phyloP scores from a whole-genome alignment of 2,797 vertebrate genomes.

The Neosilurus hyrtlii region DNA sequence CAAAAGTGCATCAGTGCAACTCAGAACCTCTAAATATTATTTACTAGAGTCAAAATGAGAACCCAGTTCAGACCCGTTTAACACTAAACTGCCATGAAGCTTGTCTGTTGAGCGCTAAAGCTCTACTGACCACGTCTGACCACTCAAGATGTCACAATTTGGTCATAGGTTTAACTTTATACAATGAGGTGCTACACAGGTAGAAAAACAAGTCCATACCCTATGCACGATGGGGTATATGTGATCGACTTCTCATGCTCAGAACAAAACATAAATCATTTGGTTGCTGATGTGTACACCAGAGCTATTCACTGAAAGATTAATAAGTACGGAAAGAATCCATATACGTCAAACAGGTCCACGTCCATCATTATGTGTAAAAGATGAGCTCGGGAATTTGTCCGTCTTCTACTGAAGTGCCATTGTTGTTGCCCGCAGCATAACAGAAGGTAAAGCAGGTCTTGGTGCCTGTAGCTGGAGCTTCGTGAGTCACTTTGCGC shows the following conservation, averaged over 20 bases:
- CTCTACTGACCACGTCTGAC: conserved; percentile 2
- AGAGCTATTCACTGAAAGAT: conserved; percentile 44
- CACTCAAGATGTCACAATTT: conserved; percentile 15
- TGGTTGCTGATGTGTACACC: conserved; percentile 47
- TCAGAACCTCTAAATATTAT: conserved; percentile 37
- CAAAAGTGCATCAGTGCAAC: conserved; percentile 61
- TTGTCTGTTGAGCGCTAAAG: not conserved
- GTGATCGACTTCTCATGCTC: conserved; percentile 28
- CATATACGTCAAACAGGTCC: conserved; percentile 21
- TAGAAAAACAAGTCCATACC: conserved; percentile 40
- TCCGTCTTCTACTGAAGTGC: conserved; percentile 95
- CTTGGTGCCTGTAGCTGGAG: conserved; percentile 85
- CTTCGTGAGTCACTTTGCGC: conserved; percentile 93
- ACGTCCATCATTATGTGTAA: conserved; percentile 81
- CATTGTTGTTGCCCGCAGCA: conserved; percentile 96
- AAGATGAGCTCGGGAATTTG: conserved; percentile 99
- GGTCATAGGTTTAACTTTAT: conserved; percentile 30
- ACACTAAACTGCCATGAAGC: conserved; percentile 16
- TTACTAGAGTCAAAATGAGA: conserved; percentile 29
- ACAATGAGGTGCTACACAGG: conserved; percentile 49
- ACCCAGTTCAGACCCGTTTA: conserved; percentile 29
- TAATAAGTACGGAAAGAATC: conserved; percentile 37
- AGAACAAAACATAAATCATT: conserved; percentile 34
- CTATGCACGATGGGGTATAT: conserved; percentile 40
- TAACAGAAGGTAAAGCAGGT: conserved; percentile 97